Conservation (phyloP, 2,113 vertebrate species). For the Paradisaea rubra region DNA sequence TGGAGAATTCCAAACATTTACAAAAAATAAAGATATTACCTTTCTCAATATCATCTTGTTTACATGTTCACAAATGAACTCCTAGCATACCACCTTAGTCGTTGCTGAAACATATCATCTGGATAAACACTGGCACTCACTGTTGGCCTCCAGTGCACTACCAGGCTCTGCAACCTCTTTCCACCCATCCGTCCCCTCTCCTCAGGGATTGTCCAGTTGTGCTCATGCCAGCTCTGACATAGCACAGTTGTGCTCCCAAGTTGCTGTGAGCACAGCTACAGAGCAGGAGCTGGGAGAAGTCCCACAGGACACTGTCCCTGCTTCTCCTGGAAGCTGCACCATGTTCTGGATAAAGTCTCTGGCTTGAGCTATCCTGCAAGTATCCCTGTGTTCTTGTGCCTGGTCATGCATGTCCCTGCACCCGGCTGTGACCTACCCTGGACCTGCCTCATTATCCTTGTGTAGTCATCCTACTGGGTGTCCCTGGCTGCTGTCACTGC, state of each 20-base stretch:
- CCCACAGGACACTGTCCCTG: accelerated
- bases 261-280: background rate
- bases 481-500: background rate
- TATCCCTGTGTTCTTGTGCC: background rate
- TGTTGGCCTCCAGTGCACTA: too few species aligned
- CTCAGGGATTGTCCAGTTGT: background rate
- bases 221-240: background rate
- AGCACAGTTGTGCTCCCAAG: background rate
- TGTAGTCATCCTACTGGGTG: too few species aligned
- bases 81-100: background rate
- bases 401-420: too few species aligned
- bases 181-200: background rate
- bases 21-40: background rate
- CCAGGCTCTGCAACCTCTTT: background rate
- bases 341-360: background rate
- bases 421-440: background rate
- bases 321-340: background rate
- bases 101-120: background rate
- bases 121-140: background rate
- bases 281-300: background rate
- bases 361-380: background rate
- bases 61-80: background rate
- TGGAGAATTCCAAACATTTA: background rate
- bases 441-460: background rate
- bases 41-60: background rate